Evolutionary conservation across 2,113 vertebrate species (phyloP), one percentile per base, ranked within the genome.

Genomic region (Semnornis frantzii): DNA sequence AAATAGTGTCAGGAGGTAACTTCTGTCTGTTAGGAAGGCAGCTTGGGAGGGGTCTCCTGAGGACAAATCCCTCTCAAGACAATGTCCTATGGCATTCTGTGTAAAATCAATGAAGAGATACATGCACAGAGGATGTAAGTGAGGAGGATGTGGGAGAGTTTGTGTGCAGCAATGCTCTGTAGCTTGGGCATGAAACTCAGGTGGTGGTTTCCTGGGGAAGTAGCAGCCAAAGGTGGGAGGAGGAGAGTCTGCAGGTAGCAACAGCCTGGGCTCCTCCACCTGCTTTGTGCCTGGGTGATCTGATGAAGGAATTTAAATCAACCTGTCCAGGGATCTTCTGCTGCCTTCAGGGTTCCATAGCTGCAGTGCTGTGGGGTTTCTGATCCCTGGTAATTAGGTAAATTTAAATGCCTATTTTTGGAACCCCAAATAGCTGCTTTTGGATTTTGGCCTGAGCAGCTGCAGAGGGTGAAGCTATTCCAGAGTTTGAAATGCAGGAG

Each of bases 371-470:
- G 48, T 90, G 76, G 37, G 69, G 70, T 78, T 95, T 94, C 85
- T 89, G 77, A 60, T 74, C 70, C 92, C 85, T 94, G 88, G 76
- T 88, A 96, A 90, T 94, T 92, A 94, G 33, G 33, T 90, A 90
- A 44, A 88, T 83, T 94, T 83, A 91, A 85, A 83, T 83, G 46
- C 17, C 46, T 96, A 95, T 94, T 90, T 96, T 94, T 95, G 83
- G 93, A 94, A 90, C 9, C 21, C 82, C 80, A 93, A 94, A 92
- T 83, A 88, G 88, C 85, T 88, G 79, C 37, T 68, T 88, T 95
- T 95, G 95, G 92, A 87, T 81, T 85, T 90, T 93, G 54, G 90
- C 83, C 92, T 58, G 83, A 94, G 88, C 92, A 96, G 95, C 95
- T 96, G 95, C 92, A 94, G 42, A 44, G 58, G 90, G 80, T 77